phyloP scores from a whole-genome alignment of 2,113 vertebrate genomes.

The Actenoides hombroni region DNA sequence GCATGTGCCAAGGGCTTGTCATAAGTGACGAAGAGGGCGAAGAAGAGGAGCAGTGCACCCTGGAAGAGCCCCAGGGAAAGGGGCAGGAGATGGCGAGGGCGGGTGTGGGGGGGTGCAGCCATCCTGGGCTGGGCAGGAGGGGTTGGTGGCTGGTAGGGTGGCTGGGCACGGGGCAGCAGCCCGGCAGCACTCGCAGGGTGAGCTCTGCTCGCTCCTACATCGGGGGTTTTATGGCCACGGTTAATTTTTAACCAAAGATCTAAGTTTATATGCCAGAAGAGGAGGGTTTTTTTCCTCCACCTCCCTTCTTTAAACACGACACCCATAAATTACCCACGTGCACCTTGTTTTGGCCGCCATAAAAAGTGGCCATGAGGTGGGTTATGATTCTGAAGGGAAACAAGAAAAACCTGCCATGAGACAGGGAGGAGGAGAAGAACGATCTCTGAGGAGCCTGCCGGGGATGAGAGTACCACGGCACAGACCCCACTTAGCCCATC shows the following conservation, averaged over 20 bases:
- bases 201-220: not conserved
- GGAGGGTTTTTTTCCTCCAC: not conserved
- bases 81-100: conserved; percentile 69
- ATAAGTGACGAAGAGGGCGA: conserved; percentile 77
- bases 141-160: not conserved
- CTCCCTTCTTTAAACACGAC: not conserved
- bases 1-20: conserved; percentile 60
- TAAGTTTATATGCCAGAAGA: not conserved
- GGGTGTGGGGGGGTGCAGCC: not conserved
- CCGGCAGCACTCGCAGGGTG: fast-evolving
- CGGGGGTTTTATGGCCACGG: fast-evolving
- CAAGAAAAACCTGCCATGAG: not conserved
- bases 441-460: not conserved
- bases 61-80: conserved; percentile 74
- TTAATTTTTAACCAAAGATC: conserved; percentile 29
- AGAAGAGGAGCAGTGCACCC: conserved; percentile 71
- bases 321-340: not conserved
- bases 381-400: not conserved
- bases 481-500: not conserved
- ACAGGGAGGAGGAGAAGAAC: not conserved
- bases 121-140: not conserved
- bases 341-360: not conserved
- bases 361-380: not conserved
- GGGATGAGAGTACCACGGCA: fast-evolving
- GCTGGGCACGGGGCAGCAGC: not conserved